phyloP scores from a whole-genome alignment of 2,888 invertebrate species.

The Epiblema foenella region DNA sequence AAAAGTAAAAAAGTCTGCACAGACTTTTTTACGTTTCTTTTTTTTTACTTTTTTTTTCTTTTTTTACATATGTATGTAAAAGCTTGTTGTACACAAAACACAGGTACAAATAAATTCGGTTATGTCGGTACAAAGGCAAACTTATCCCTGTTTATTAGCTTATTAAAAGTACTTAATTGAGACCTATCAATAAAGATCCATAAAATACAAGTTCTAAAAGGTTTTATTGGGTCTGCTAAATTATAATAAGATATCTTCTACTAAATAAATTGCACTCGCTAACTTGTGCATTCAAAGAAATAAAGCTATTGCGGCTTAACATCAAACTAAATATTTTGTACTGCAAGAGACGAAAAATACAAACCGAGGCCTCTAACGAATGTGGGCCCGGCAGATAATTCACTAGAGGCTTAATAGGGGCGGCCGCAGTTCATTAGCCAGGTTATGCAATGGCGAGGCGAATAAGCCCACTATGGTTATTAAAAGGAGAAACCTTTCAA shows the following conservation, averaged over 20 bases:
- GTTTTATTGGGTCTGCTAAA: not conserved
- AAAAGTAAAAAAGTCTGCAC: not conserved
- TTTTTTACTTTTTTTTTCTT: too few species aligned
- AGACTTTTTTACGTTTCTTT: too few species aligned
- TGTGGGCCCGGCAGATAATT: slow-evolving; percentile 52
- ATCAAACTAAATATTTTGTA: slow-evolving; percentile 30
- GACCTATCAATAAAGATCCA: not conserved
- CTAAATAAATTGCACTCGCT: not conserved
- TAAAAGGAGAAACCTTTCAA: slow-evolving; percentile 20
- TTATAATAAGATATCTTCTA: not conserved
- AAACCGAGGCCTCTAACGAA: slow-evolving; percentile 47
- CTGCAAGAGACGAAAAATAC: slow-evolving; percentile 31
- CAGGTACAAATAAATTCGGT: too few species aligned
- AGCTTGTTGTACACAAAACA: too few species aligned
- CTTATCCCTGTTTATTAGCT: too few species aligned
- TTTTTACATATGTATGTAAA: too few species aligned
- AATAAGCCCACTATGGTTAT: slow-evolving; percentile 30
- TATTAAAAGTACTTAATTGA: slow-evolving; percentile 1
- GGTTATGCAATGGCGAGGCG: slow-evolving; percentile 30
- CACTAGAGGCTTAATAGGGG: slow-evolving; percentile 49
- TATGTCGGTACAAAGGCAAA: too few species aligned
- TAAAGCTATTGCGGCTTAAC: not conserved
- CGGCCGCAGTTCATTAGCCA: slow-evolving; percentile 46
- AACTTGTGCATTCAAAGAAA: not conserved
- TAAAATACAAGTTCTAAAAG: not conserved